Conservation (phyloP, 1,140 invertebrate species). For the Brachionus manjavacas region DNA sequence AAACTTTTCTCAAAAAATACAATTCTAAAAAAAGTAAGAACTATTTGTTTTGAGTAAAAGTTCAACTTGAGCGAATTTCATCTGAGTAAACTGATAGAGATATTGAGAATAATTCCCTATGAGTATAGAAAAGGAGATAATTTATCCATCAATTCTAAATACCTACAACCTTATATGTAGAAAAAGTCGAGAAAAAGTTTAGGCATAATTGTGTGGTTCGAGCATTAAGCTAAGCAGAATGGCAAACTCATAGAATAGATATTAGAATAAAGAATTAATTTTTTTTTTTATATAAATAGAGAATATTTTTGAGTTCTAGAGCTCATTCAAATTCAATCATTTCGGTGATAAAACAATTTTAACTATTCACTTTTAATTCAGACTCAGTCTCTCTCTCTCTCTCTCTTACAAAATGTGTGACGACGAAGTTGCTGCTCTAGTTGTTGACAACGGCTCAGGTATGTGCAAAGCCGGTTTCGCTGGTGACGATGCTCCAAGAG, state of each 20-base stretch:
- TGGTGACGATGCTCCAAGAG: conserved; percentile 66
- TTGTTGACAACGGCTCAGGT: conserved; percentile 73
- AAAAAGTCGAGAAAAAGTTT: neutral
- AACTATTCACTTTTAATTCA: neutral
- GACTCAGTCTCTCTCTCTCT: neutral
- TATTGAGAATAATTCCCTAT: neutral
- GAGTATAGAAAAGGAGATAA: neutral
- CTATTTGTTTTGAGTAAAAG: neutral
- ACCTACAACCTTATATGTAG: conserved; percentile 37
- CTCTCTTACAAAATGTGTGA: conserved; percentile 63
- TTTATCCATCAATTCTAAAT: neutral
- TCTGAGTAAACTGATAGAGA: neutral
- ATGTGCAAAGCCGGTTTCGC: conserved; percentile 61
- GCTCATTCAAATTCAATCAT: conserved; percentile 12
- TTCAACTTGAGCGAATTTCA: neutral
- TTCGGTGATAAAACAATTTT: neutral
- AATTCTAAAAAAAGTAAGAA: neutral
- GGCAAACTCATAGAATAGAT: neutral
- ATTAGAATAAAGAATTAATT: neutral
- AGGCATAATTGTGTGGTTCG: neutral
- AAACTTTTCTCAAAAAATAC: neutral
- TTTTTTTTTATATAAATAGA: neutral
- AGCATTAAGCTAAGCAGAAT: neutral
- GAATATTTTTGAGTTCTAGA: neutral
- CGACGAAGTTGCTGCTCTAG: conserved; percentile 72